These are phyloP conservation scores for Syngnathus typhle DNA, from an alignment of 2,113 vertebrate species.

Conservation along the genomic window DNA sequence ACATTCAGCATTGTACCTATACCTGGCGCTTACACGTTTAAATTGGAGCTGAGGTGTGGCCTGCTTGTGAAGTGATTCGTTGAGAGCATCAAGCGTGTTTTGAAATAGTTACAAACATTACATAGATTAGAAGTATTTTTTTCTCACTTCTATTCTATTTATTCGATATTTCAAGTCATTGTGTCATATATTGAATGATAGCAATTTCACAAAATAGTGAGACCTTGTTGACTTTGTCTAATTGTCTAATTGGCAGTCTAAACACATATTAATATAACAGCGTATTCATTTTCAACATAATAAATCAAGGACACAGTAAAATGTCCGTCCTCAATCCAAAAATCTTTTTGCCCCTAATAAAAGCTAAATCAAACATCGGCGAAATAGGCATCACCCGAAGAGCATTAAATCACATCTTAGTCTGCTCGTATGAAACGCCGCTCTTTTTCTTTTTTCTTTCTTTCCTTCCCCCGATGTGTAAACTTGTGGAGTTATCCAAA, in stretches of 20 bases:
- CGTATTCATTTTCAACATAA: background rate
- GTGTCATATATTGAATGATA: too few species aligned
- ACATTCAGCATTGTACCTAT: slow-evolving; percentile 34
- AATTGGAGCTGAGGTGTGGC: slow-evolving; percentile 27
- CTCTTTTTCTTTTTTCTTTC: background rate
- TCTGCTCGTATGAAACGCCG: background rate
- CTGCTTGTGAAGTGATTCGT: slow-evolving; percentile 23
- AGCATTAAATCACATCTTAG: background rate
- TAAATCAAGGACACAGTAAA: background rate
- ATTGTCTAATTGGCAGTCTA: background rate
- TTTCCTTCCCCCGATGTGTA: background rate
- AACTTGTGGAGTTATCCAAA: background rate
- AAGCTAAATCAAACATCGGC: background rate
- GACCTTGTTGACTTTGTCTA: background rate
- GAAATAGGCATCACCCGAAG: too few species aligned
- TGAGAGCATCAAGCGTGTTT: background rate
- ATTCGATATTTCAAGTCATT: too few species aligned
- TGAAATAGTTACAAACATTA: background rate
- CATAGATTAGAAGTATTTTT: too few species aligned
- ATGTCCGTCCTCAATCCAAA: background rate
- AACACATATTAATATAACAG: background rate
- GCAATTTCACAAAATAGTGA: background rate
- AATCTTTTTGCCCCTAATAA: background rate
- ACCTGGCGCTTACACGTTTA: slow-evolving; percentile 16
- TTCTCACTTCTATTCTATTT: too few species aligned